A percentile compares a stretch with the other conserved stretches of the same genome.
Evolutionary conservation across 2,113 vertebrate species (phyloP).

Genomic region (Argyrosomus japonicus): DNA sequence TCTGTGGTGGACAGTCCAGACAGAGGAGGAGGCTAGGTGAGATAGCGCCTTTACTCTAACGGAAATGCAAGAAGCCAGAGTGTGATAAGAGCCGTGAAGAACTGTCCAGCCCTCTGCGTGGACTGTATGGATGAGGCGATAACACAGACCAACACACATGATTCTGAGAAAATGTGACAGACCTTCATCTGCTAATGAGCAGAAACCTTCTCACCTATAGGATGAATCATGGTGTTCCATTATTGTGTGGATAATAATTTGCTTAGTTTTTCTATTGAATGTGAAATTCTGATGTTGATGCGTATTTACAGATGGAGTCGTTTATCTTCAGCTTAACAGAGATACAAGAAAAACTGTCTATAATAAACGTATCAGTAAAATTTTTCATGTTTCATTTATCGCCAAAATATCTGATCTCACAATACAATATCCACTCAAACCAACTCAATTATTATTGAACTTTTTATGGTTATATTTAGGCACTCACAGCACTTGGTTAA

Average conservation of each 20-base stretch:
- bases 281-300: neutral
- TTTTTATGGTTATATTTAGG: too few species aligned
- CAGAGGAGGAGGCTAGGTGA: slow-evolving; percentile 25
- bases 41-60: slow-evolving; percentile 69
- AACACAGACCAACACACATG: slow-evolving; percentile 7
- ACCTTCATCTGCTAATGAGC: slow-evolving; percentile 4
- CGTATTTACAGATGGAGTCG: neutral
- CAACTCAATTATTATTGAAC: too few species aligned
- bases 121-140: slow-evolving; percentile 28
- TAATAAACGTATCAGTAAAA: too few species aligned
- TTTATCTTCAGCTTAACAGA: neutral
- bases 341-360: too few species aligned
- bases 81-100: slow-evolving; percentile 69
- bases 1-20: slow-evolving; percentile 56
- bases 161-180: slow-evolving; percentile 45
- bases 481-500: too few species aligned
- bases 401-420: too few species aligned
- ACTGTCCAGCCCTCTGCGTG: slow-evolving; percentile 41
- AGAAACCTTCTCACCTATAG: neutral
- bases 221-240: neutral
- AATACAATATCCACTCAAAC: too few species aligned
- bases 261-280: neutral
- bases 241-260: neutral
- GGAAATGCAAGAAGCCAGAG: slow-evolving; percentile 58
- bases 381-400: too few species aligned